A percentile compares a stretch with the other conserved stretches of the same genome.
Conservation (phyloP, 2,797 vertebrate species). For the Danio choprae region DNA sequence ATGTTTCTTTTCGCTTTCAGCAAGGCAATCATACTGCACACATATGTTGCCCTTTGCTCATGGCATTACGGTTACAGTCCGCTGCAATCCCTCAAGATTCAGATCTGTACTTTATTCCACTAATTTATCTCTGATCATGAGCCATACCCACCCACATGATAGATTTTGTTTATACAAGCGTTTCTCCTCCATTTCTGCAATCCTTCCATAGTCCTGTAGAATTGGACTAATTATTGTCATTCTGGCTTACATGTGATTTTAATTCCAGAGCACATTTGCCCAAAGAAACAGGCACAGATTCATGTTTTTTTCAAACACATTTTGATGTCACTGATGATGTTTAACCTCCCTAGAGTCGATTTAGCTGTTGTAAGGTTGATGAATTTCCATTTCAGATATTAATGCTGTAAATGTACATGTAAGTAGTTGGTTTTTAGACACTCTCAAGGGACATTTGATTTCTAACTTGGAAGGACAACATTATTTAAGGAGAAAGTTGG, state of each 20-base stretch:
- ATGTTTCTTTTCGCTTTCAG: slow-evolving; percentile 28
- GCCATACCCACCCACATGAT: slow-evolving; percentile 73
- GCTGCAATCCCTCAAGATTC: slow-evolving; percentile 45
- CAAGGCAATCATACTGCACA: neutral
- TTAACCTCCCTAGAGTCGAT: neutral
- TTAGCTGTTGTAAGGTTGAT: neutral
- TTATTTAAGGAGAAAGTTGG: slow-evolving; percentile 6
- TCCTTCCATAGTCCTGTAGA: slow-evolving; percentile 28
- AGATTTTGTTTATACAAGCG: slow-evolving; percentile 77
- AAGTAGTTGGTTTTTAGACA: slow-evolving; percentile 5
- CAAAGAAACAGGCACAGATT: slow-evolving; percentile 1
- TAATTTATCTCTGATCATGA: slow-evolving; percentile 50
- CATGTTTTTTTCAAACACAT: neutral
- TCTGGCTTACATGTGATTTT: slow-evolving; percentile 38
- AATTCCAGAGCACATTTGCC: slow-evolving; percentile 31
- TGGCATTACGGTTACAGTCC: slow-evolving; percentile 29
- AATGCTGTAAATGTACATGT: neutral
- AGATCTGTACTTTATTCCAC: slow-evolving; percentile 46
- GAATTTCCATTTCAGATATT: neutral
- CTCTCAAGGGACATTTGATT: neutral
- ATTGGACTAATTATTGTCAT: slow-evolving; percentile 43
- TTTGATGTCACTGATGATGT: neutral
- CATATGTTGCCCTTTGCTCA: slow-evolving; percentile 6
- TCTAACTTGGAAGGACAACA: slow-evolving; percentile 12
- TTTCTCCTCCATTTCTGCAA: slow-evolving; percentile 38